These are phyloP conservation scores for Nasonia oneida DNA, from an alignment of 2,888 invertebrate species.

Conservation along the genomic window DNA sequence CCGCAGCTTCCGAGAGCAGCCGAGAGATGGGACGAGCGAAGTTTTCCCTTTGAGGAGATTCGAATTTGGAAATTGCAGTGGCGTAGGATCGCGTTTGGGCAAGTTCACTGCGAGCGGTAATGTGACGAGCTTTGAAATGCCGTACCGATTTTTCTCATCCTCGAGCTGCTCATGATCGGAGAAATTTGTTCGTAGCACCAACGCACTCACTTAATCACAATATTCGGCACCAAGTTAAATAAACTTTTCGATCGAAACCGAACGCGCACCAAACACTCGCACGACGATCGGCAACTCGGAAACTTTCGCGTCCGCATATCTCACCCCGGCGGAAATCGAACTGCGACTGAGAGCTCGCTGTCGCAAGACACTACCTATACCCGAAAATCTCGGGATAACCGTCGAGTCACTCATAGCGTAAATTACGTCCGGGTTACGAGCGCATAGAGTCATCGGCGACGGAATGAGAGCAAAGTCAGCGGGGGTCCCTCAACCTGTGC, in stretches of 20 bases:
- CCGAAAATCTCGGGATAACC: slow-evolving; percentile 27
- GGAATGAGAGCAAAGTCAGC: slow-evolving; percentile 71
- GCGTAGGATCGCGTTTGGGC: background rate
- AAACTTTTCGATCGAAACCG: background rate
- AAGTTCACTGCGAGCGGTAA: no score
- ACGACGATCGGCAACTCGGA: background rate
- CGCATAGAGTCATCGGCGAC: slow-evolving; percentile 58
- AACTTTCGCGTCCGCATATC: slow-evolving; percentile 5
- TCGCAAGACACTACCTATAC: background rate
- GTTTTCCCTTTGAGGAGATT: slow-evolving; percentile 21
- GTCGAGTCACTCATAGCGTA: slow-evolving; percentile 30
- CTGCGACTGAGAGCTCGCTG: slow-evolving; percentile 64
- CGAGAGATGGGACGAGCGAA: slow-evolving; percentile 75
- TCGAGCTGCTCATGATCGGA: background rate
- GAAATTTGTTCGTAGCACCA: background rate
- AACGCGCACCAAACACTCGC: background rate
- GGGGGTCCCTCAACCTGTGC: slow-evolving; percentile 72
- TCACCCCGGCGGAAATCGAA: slow-evolving; percentile 47
- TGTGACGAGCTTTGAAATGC: background rate
- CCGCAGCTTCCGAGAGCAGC: slow-evolving; percentile 71
- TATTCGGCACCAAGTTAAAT: background rate
- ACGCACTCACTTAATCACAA: background rate
- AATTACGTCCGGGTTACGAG: slow-evolving; percentile 19
- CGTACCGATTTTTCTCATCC: background rate
- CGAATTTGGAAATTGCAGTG: background rate